Evolutionary conservation across 2,797 vertebrate genomes (phyloP), one percentile per base, ranked within the genome.

Genomic region (Kryptolebias ocellatus): DNA sequence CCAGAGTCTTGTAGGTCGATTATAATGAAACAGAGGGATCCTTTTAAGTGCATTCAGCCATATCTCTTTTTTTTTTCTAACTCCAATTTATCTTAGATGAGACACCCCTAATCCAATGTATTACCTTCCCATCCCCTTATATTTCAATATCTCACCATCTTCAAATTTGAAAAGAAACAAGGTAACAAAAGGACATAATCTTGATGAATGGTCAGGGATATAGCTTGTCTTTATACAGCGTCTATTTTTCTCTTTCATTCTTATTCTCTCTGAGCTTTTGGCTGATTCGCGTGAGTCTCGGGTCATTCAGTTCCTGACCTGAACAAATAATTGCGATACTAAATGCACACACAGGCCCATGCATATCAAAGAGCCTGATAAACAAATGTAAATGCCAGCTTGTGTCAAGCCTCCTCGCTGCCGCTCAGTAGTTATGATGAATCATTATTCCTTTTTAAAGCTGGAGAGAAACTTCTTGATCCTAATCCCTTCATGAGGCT

Each of bases 21-120:
- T 79, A 47, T 78, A 84, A 87, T 82, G 76, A 87, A 84, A 89
- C 70, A 67, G 39, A 72, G 50, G 74, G 63, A 80, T 83, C 64
- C 73, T 68, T 83, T 54, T 70, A 83, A 87, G 79, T 64, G 73
- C 65, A 62, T 83, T 72, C 74, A 83, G 51, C 83, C 65, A 67
- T 74, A 76, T 82, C 72, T 61, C 57, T 29, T 76, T 57, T 81
- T 79, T 75, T 12, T 65, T 53, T 18, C 69, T 76, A 81, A 84
- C 72, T 63, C 63, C 70, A 63, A 72, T 81, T 78, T 67, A 79
- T 82, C 75, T 79, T 67, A 14, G 46, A 56, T 78, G 54, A 77
- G 51, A 29, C 53, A 60, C 17, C 17, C 28, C 10, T 84, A 85
- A 87, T 83, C 74, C 70, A 7, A 53, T 44, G 70, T 34, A 73